Evolutionary conservation across 2,888 invertebrate genomes (phyloP).

Genomic region (Ethmia dodecea): DNA sequence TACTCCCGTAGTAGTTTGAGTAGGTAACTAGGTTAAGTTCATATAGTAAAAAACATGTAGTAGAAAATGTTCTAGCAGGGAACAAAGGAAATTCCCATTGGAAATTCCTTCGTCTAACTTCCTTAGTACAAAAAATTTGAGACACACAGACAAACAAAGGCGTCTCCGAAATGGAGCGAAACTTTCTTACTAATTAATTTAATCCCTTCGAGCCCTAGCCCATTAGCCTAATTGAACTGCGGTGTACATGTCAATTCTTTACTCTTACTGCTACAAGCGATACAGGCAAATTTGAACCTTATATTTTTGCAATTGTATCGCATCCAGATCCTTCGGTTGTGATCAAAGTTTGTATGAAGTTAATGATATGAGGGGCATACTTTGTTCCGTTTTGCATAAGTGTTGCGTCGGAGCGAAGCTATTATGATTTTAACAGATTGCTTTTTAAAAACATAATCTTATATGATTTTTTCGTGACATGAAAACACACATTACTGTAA

Average conservation of each 20-base stretch:
- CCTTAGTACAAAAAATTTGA: conserved; percentile 37
- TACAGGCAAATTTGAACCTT: conserved; percentile 26
- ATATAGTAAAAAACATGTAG: too few species aligned
- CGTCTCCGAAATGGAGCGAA: conserved; percentile 58
- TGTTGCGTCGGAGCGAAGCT: conserved; percentile 26
- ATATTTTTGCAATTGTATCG: conserved; percentile 4
- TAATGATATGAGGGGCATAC: conserved; percentile 60
- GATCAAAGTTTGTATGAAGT: conserved; percentile 38
- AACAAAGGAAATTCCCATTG: conserved; percentile 1
- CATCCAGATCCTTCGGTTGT: not conserved
- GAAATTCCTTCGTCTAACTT: conserved; percentile 21
- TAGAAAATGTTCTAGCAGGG: too few species aligned
- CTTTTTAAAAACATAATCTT: not conserved
- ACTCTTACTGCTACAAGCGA: conserved; percentile 32
- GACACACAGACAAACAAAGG: conserved; percentile 66
- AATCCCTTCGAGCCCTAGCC: conserved; percentile 74
- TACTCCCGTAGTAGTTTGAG: too few species aligned
- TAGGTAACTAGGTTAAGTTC: too few species aligned
- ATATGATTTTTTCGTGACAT: too few species aligned
- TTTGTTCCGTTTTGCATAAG: conserved; percentile 68
- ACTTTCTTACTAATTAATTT: conserved; percentile 77
- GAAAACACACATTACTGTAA: too few species aligned
- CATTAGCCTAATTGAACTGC: conserved; percentile 77
- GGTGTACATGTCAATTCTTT: conserved; percentile 77
- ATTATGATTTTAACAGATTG: not conserved